Conservation (phyloP, 1,140 invertebrate species). For the Trinorchestia longiramus region DNA sequence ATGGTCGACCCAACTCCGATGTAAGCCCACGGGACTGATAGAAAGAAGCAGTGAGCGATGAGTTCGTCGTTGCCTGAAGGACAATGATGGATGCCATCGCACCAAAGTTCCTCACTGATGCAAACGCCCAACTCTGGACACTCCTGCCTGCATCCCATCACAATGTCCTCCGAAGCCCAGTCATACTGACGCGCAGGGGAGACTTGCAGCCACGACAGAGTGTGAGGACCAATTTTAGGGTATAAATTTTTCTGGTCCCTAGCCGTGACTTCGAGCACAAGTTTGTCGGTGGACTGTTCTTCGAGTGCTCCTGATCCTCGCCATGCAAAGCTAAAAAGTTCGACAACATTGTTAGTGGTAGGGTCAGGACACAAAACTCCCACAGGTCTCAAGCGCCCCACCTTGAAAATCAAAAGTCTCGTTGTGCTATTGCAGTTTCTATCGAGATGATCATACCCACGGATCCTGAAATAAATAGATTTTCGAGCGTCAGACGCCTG, state of each 20-base stretch:
- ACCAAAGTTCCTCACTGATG: conserved; percentile 89
- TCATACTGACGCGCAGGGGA: conserved; percentile 71
- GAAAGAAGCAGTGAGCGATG: conserved; percentile 71
- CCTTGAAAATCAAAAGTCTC: conserved; percentile 80
- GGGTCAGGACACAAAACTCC: conserved; percentile 77
- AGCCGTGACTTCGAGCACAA: conserved; percentile 60
- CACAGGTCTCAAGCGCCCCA: conserved; percentile 70
- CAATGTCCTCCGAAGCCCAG: conserved; percentile 65
- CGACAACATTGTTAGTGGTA: conserved; percentile 76
- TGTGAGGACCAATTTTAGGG: conserved; percentile 76
- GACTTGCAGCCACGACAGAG: conserved; percentile 86
- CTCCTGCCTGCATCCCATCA: conserved; percentile 81
- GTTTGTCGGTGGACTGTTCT: conserved; percentile 64
- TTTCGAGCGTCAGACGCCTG: conserved; percentile 63
- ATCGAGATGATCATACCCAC: conserved; percentile 64
- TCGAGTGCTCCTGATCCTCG: conserved; percentile 68
- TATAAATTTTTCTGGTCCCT: conserved; percentile 54
- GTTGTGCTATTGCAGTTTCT: conserved; percentile 78
- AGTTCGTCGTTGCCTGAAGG: conserved; percentile 90
- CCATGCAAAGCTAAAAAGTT: conserved; percentile 89
- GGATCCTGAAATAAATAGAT: conserved; percentile 65
- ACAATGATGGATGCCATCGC: conserved; percentile 86
- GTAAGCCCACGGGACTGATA: conserved; percentile 66
- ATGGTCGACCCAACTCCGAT: conserved; percentile 64
- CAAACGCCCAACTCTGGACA: conserved; percentile 87